These are phyloP conservation scores for Empidonax alnorum DNA, from an alignment of 2,113 vertebrate species.

Conservation along the genomic window DNA sequence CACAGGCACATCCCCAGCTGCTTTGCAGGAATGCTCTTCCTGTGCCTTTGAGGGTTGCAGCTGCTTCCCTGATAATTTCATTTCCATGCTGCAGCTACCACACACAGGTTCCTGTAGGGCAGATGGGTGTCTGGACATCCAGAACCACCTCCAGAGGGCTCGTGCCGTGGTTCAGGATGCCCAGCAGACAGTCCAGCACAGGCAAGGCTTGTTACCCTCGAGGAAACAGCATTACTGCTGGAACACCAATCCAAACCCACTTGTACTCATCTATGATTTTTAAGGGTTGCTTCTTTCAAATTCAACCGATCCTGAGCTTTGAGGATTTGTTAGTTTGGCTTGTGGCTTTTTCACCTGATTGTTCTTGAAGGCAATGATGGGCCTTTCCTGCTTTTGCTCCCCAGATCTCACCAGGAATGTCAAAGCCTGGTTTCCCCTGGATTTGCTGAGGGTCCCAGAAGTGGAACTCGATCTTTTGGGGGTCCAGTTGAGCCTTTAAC, in stretches of 20 bases:
- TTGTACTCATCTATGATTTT: background rate
- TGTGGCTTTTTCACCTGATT: background rate
- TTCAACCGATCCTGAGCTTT: background rate
- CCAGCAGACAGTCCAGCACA: background rate
- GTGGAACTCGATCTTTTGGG: background rate
- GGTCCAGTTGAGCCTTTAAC: background rate
- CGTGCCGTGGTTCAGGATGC: accelerated
- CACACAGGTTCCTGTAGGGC: accelerated
- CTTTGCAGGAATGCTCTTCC: background rate
- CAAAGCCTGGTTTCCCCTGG: background rate
- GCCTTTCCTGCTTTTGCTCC: conserved; percentile 4
- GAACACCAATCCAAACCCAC: background rate
- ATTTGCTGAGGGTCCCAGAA: conserved; percentile 5
- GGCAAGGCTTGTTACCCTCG: background rate
- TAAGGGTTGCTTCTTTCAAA: background rate
- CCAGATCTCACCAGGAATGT: background rate
- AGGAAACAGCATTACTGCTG: background rate
- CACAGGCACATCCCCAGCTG: background rate
- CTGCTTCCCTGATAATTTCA: background rate
- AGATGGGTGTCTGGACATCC: background rate
- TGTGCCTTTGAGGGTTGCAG: background rate
- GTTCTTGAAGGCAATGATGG: background rate
- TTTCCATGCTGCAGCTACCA: background rate
- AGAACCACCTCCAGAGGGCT: background rate
- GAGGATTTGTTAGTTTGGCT: background rate